Percentiles rank a stretch among this genome's conserved stretches.
These are phyloP conservation scores for Beris morrisii DNA, from an alignment of 2,888 invertebrate species.

Conservation along the genomic window DNA sequence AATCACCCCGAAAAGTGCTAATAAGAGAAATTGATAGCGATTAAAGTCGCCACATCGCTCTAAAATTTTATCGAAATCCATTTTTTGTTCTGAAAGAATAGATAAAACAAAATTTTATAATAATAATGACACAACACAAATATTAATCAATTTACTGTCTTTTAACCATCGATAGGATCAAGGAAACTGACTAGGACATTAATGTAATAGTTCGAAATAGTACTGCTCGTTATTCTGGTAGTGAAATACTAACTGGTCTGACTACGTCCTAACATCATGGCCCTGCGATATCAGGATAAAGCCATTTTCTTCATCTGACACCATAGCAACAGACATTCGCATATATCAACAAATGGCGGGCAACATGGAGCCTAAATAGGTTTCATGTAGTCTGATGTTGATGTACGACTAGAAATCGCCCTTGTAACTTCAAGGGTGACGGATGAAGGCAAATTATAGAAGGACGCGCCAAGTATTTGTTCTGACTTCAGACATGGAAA, in stretches of 20 bases:
- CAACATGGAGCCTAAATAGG: slow-evolving; percentile 26
- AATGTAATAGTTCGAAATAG: too few species aligned
- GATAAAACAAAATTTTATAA: background rate
- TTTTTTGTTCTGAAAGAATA: slow-evolving; percentile 15
- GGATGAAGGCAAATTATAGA: too few species aligned
- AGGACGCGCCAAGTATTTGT: too few species aligned
- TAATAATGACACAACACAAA: background rate
- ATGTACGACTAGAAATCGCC: too few species aligned
- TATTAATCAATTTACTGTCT: background rate
- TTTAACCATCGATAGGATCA: too few species aligned
- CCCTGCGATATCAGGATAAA: slow-evolving; percentile 5
- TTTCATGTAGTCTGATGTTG: background rate
- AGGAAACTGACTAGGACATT: too few species aligned
- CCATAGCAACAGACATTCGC: slow-evolving; percentile 29
- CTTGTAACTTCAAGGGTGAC: too few species aligned
- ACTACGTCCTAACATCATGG: background rate
- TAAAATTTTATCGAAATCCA: slow-evolving; percentile 57
- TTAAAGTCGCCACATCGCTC: slow-evolving; percentile 60
- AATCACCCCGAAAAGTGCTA: slow-evolving; percentile 59
- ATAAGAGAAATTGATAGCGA: slow-evolving; percentile 58
- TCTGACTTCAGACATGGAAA: too few species aligned
- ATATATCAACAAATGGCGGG: slow-evolving; percentile 13
- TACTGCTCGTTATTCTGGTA: too few species aligned
- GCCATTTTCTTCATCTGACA: slow-evolving; percentile 2
- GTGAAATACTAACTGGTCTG: too few species aligned